Conservation (phyloP, 1,140 invertebrate genomes). For the Elysia chlorotica region DNA sequence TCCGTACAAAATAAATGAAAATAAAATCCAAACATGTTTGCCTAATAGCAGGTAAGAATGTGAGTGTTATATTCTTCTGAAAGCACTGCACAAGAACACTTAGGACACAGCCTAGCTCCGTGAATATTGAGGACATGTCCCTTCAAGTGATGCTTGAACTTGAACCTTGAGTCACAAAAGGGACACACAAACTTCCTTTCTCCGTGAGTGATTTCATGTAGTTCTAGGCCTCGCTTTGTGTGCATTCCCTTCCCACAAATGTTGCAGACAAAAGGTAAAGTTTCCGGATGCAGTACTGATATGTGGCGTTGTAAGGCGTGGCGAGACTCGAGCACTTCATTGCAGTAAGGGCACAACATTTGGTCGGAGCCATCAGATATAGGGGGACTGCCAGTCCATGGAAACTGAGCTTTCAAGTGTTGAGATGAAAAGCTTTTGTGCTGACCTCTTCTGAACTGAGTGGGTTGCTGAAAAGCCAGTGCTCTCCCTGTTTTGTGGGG, state of each 20-base stretch:
- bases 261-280: conserved; percentile 17
- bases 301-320: neutral
- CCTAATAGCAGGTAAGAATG: no score
- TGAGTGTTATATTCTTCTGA: no score
- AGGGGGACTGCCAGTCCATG: neutral
- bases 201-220: conserved; percentile 26
- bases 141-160: conserved; percentile 28
- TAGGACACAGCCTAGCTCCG: neutral
- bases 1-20: no score
- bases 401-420: no score
- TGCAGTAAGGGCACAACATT: conserved; percentile 3
- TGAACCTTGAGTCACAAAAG: conserved; percentile 21
- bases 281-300: neutral
- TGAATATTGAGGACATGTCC: conserved; percentile 22
- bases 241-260: conserved; percentile 25
- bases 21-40: no score
- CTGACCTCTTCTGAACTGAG: no score
- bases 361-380: no score
- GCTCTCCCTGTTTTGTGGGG: no score
- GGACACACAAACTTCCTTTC: conserved; percentile 28
- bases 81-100: no score
- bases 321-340: neutral
- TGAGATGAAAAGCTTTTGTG: no score
- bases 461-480: no score
- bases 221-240: conserved; percentile 20